phyloP scores from a whole-genome alignment of 2,113 vertebrate genomes.

The Hippopotamus amphibius region DNA sequence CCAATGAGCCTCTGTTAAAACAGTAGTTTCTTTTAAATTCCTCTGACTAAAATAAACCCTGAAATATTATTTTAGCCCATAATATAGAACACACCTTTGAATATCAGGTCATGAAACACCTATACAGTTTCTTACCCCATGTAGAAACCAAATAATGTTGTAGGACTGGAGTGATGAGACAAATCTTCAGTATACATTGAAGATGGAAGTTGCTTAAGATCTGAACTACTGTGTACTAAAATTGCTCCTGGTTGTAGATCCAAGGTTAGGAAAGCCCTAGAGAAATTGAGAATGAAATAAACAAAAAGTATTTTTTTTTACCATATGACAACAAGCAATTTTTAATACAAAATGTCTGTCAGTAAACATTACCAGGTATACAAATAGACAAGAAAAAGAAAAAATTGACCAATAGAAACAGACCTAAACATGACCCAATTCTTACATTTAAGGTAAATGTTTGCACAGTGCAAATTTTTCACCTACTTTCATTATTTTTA shows the following conservation, averaged over 20 bases:
- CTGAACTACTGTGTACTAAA: slow-evolving; percentile 15
- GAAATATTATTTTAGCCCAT: slow-evolving; percentile 63
- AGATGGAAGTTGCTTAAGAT: not conserved
- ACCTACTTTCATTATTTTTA: not conserved
- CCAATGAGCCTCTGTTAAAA: slow-evolving; percentile 59
- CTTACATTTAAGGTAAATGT: not conserved
- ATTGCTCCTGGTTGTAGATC: not conserved
- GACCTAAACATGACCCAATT: not conserved
- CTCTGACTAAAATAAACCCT: slow-evolving; percentile 63
- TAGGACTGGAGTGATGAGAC: slow-evolving; percentile 29
- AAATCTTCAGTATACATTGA: not conserved
- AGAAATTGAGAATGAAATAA: not conserved
- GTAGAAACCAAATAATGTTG: slow-evolving; percentile 58
- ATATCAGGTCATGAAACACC: slow-evolving; percentile 39
- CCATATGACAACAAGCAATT: not conserved
- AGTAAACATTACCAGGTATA: not conserved
- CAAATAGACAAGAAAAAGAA: not conserved
- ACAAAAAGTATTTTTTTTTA: not conserved
- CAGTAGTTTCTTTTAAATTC: slow-evolving; percentile 42
- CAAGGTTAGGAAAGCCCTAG: not conserved
- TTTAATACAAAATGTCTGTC: not conserved
- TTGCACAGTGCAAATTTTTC: not conserved
- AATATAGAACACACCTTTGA: slow-evolving; percentile 57
- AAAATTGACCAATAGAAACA: not conserved
- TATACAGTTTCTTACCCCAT: slow-evolving; percentile 23